Evolutionary conservation across 2,797 vertebrate genomes (phyloP), one percentile per base, ranked within the genome.

Genomic region (Dryobates pubescens): DNA sequence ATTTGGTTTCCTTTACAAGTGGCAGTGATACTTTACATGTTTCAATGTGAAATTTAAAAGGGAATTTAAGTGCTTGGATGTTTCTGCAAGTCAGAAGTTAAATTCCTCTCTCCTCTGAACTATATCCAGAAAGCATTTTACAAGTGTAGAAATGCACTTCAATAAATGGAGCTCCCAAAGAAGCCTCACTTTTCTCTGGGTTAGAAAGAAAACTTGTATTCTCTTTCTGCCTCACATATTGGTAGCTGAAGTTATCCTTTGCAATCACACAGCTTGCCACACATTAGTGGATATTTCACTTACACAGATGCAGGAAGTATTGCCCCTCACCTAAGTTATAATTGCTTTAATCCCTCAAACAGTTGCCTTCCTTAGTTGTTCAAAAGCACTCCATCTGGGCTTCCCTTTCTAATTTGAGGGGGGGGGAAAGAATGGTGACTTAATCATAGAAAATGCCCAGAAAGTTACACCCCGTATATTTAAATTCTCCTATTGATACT

Each of bases 401-500:
- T 69, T 34, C 7, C 51, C 61, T 67, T 94, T 81, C 30, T 58
- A 62, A 67, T 86, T 67, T 27, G 27, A 45, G 36, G 30, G 49
- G 30, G 49, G 49, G 27, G n/a, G 68, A 77, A 89, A 74, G 43
- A 74, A 47, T 2, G 17, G 30, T 65, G 34, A 82, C 29, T 30
- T 3, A 88, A 88, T 58, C 8, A 27, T 15, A 58, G 43, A 65
- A 90, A 81, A 88, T 16, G 9, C 43, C 7, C 58, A 43, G 75
- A 34, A 82, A 88, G 30, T 71, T 92, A 84, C 22, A 95, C 13
- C 73, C 17, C 67, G 45, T 61, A 87, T 94, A 89, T 71, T 76
- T 71, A 92, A 94, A 82, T 94, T 96, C 94, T 92, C 57, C 90
- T 97, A 96, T 85, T 95, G 86, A 95, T 97, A 97, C 94, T 97